Evolutionary conservation across 2,797 vertebrate species (phyloP), one percentile per base, ranked within the genome.

Genomic region (Molossus alvarezi): DNA sequence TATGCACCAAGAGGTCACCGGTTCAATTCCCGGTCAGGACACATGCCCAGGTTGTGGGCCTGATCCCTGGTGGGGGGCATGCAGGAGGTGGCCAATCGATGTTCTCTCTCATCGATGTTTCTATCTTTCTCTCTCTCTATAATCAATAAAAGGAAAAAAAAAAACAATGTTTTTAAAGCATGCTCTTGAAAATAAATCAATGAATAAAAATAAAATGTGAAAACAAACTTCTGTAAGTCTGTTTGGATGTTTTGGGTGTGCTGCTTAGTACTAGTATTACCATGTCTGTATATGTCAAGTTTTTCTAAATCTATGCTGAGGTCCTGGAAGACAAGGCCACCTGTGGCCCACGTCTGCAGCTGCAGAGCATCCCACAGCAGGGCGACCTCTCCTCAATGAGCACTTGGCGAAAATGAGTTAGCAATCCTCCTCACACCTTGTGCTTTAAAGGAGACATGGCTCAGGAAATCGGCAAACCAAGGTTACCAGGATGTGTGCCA

Each of bases 391-490:
- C n/a, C 87, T 83, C 85, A 90, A 76, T 71, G 82, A 48, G 27
- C n/a, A 72, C 20, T 58, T 48, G 37, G 29, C 17, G 51, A 80
- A 86, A n/a, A 81, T 48, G 71, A 65, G 57, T 77, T 65, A 82
- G 67, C 75, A 92, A 81, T 51, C 9, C 7, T n/a, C 10, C 58
- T 73, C 29, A 55, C 7, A 17, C 60, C 71, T 18, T 89, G 3
- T 65, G 71, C 41, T 81, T 77, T 75, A 15, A 75, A 85, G 27
- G 33, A 23, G 33, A 67, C 10, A 23, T 53, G 55, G 3, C 9
- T 92, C 77, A 87, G 71, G 27, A 90, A 97, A 67, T 82, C 41
- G 45, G 45, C 37, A 92, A 67, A 41, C 37, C 60, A 62, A n/a
- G 25, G 6, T 87, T 83, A 53, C 41, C 62, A 71, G 67, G 81